phyloP scores from a whole-genome alignment of 2,113 vertebrate genomes.

The Euleptes europaea region DNA sequence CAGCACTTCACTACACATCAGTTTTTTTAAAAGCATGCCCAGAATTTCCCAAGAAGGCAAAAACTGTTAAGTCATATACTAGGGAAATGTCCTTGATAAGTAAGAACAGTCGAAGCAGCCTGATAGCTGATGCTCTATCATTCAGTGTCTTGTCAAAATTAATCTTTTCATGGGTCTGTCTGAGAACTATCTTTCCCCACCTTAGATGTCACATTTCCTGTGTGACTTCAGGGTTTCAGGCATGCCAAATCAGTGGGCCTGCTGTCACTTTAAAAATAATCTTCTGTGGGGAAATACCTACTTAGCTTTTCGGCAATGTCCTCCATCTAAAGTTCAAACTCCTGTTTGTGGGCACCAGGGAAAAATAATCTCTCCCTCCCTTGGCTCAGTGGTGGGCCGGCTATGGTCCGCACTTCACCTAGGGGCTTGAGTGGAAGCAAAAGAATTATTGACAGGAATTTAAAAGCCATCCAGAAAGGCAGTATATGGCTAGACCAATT shows the following conservation, averaged over 20 bases:
- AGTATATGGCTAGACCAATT: constrained; percentile 72
- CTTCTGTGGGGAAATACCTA: not conserved
- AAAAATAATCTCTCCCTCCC: constrained; percentile 14
- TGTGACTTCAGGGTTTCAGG: too few species aligned
- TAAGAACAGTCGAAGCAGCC: not conserved
- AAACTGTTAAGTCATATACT: not conserved
- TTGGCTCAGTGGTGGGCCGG: constrained; percentile 32
- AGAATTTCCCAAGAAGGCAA: too few species aligned
- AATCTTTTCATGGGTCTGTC: not conserved
- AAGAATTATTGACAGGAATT: constrained; percentile 74
- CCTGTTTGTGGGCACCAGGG: constrained; percentile 30
- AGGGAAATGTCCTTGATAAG: not conserved
- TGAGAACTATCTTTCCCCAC: not conserved
- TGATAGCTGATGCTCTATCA: not conserved
- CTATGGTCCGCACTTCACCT: constrained; percentile 31
- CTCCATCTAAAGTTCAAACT: constrained; percentile 1
- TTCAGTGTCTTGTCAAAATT: not conserved
- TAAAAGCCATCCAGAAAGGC: constrained; percentile 60
- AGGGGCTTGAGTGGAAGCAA: constrained; percentile 44
- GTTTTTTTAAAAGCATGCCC: too few species aligned
- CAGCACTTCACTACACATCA: too few species aligned
- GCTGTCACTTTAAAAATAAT: not conserved
- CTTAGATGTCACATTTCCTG: not conserved
- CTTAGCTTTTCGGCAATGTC: not conserved
- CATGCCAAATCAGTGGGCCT: not conserved